These are phyloP conservation scores for Sapajus apella DNA, from an alignment of 2,113 vertebrate species.

Conservation along the genomic window DNA sequence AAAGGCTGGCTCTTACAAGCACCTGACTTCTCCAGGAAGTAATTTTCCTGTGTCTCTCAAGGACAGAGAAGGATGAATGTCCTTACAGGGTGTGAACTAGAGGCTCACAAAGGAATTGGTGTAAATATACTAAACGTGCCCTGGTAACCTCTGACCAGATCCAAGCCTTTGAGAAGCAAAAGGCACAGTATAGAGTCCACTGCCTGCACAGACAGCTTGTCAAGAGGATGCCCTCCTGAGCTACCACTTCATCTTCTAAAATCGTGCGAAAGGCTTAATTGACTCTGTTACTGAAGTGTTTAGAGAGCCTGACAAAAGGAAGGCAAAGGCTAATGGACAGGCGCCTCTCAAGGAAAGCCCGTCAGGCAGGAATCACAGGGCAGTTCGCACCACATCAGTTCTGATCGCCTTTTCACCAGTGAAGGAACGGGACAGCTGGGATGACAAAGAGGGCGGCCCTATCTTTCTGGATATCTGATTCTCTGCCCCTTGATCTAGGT, in stretches of 20 bases:
- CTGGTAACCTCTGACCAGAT: neutral
- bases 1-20: conserved; percentile 67
- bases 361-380: neutral
- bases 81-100: conserved; percentile 44
- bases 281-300: neutral
- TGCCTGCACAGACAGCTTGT: neutral
- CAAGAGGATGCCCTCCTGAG: neutral
- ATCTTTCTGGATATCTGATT: neutral
- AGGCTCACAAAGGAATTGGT: conserved; percentile 53
- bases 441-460: neutral
- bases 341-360: neutral
- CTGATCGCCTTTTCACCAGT: neutral
- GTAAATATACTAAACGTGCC: conserved; percentile 21
- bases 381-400: rapidly evolving
- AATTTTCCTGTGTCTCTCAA: conserved; percentile 72
- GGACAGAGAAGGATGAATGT: conserved; percentile 54
- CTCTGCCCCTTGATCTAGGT: neutral
- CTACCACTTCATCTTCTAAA: neutral
- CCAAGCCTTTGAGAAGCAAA: neutral
- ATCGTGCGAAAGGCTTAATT: neutral
- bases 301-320: neutral
- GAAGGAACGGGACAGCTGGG: rapidly evolving
- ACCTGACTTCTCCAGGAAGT: conserved; percentile 76
- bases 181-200: rapidly evolving
- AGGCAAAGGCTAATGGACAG: neutral